Conservation (phyloP, 2,888 invertebrate species). For the Diadegma fenestrale region DNA sequence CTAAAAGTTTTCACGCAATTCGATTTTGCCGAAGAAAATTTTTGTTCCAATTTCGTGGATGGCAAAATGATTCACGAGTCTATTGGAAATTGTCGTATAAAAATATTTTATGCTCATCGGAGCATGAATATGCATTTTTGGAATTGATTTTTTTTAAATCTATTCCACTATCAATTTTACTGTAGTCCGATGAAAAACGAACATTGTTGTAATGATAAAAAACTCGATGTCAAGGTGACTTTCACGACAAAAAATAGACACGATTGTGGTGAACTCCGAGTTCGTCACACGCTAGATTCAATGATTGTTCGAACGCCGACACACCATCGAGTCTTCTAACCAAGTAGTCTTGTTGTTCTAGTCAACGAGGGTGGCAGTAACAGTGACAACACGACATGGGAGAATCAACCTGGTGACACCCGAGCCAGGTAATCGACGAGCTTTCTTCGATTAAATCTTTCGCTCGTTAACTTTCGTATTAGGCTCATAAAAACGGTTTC, state of each 20-base stretch:
- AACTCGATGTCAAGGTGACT: slow-evolving; percentile 3
- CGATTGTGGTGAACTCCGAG: slow-evolving; percentile 15
- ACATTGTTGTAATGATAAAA: background rate
- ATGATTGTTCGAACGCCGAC: slow-evolving; percentile 53
- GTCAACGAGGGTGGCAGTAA: slow-evolving; percentile 24
- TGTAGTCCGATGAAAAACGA: background rate
- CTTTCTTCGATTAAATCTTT: background rate
- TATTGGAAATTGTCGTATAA: background rate
- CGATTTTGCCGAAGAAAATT: background rate
- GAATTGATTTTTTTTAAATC: background rate
- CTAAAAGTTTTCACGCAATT: background rate
- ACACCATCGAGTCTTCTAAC: slow-evolving; percentile 39
- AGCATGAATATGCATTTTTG: background rate
- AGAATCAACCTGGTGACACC: background rate
- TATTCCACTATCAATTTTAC: background rate
- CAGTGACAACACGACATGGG: slow-evolving; percentile 15
- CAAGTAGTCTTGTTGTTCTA: background rate
- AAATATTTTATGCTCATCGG: background rate
- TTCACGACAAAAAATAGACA: slow-evolving; percentile 6
- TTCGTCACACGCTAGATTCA: slow-evolving; percentile 62
- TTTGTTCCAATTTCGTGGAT: background rate
- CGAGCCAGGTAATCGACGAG: slow-evolving; percentile 30
- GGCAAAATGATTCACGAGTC: background rate
- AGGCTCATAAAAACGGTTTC: background rate
- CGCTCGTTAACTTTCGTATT: background rate